These are phyloP conservation scores for Eulemur rubriventer DNA, from an alignment of 2,797 vertebrate genomes.

Conservation along the genomic window DNA sequence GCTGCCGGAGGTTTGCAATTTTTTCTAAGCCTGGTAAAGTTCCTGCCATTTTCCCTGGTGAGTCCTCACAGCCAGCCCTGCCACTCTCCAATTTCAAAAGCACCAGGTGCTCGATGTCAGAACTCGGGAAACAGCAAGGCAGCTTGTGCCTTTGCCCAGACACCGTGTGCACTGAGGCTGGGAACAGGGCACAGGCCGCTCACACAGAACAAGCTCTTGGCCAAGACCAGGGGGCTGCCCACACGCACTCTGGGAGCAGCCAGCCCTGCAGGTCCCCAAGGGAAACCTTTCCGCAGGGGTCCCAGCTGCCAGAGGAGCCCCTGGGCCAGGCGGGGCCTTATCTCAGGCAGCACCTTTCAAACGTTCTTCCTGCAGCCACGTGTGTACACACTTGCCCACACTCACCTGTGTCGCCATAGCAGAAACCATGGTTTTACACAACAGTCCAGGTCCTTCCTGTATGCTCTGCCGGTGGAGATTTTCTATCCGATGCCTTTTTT, in stretches of 20 bases:
- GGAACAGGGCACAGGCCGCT: no score
- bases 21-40: not conserved
- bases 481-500: not conserved
- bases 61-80: not conserved
- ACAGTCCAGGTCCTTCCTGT: not conserved
- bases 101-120: not conserved
- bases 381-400: fast-evolving
- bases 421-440: fast-evolving
- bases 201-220: fast-evolving
- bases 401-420: not conserved
- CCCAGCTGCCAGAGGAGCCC: not conserved
- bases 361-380: not conserved
- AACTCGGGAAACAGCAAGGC: not conserved
- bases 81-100: not conserved
- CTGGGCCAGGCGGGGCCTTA: not conserved
- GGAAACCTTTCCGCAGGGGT: not conserved
- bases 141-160: not conserved
- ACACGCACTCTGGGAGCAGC: not conserved
- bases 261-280: not conserved
- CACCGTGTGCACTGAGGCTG: fast-evolving
- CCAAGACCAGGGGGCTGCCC: no score
- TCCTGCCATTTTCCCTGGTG: not conserved
- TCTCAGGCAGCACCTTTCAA: fast-evolving
- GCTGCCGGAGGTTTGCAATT: no score
- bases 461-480: not conserved